phyloP scores from a whole-genome alignment of 2,113 vertebrate species.

The Notechis scutatus region DNA sequence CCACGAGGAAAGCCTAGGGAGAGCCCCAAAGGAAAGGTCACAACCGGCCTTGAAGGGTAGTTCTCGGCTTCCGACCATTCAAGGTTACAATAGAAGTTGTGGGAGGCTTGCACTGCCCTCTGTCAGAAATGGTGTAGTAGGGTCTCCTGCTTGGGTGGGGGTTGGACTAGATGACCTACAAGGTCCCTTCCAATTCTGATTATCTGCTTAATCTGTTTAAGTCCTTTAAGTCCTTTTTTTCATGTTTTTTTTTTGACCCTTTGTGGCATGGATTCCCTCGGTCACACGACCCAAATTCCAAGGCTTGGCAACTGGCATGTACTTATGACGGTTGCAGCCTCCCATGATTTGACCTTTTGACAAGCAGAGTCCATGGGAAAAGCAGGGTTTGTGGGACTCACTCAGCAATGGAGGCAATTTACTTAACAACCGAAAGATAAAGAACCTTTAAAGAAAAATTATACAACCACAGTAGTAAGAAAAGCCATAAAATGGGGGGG shows the following conservation, averaged over 20 bases:
- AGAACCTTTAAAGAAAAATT: too few species aligned
- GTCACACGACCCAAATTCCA: neutral
- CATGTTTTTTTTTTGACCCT: neutral
- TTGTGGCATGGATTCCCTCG: too few species aligned
- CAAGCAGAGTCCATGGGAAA: too few species aligned
- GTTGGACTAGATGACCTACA: too few species aligned
- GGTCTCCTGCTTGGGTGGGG: too few species aligned
- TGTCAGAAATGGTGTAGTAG: too few species aligned
- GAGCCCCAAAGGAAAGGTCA: neutral
- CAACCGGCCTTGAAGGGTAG: rapidly evolving
- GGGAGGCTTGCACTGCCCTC: too few species aligned
- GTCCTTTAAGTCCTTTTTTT: neutral
- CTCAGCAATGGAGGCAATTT: rapidly evolving
- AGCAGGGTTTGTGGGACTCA: neutral
- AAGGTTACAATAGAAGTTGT: neutral
- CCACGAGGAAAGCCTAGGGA: neutral
- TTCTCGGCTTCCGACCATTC: neutral
- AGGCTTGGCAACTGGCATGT: neutral
- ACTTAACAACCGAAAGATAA: neutral
- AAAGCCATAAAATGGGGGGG: neutral
- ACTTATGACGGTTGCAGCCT: neutral
- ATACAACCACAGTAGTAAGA: too few species aligned
- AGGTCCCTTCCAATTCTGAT: too few species aligned
- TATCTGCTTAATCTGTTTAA: too few species aligned
- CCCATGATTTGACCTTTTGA: neutral